Percentiles rank a stretch among this genome's conserved stretches.
Conservation (phyloP, 2,888 invertebrate genomes). For the Pelosia muscerda region DNA sequence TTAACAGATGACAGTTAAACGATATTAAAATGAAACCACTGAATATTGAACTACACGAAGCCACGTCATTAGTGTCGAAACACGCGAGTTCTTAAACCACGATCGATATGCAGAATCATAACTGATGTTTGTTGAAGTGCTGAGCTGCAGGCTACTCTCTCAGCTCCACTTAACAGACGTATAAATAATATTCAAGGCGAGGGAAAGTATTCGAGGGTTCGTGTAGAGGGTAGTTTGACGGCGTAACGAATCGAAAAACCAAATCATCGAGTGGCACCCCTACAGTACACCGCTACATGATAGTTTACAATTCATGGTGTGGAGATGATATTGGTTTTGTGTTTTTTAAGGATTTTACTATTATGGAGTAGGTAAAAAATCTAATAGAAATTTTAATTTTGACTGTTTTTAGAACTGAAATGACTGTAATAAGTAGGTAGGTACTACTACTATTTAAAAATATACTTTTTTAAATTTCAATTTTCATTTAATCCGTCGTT, state of each 20-base stretch:
- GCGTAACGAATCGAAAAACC: slow-evolving; percentile 88
- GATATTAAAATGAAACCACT: too few species aligned
- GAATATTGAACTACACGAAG: not conserved
- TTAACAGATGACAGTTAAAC: not conserved
- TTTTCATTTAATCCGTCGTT: too few species aligned
- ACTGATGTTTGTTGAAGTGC: slow-evolving; percentile 85
- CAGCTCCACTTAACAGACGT: slow-evolving; percentile 87
- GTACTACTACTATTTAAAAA: too few species aligned
- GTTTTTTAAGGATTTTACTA: slow-evolving; percentile 19
- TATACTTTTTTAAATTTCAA: too few species aligned
- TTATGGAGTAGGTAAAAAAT: not conserved
- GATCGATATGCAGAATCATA: slow-evolving; percentile 81
- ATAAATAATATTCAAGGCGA: slow-evolving; percentile 87
- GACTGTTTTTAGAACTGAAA: too few species aligned
- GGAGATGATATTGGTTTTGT: slow-evolving; percentile 56
- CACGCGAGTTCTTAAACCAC: slow-evolving; percentile 49
- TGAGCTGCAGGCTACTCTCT: slow-evolving; percentile 83
- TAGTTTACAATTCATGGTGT: slow-evolving; percentile 72
- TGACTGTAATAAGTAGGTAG: too few species aligned
- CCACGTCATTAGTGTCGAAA: slow-evolving; percentile 18
- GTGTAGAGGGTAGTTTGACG: slow-evolving; percentile 85
- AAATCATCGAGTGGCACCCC: slow-evolving; percentile 87
- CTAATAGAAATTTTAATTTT: too few species aligned
- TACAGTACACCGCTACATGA: slow-evolving; percentile 83
- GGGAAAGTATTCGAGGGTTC: slow-evolving; percentile 85